Percentiles rank a stretch among this genome's conserved stretches.
phyloP scores from a whole-genome alignment of 1,140 invertebrate species.

The Andrena cerasifolii region DNA sequence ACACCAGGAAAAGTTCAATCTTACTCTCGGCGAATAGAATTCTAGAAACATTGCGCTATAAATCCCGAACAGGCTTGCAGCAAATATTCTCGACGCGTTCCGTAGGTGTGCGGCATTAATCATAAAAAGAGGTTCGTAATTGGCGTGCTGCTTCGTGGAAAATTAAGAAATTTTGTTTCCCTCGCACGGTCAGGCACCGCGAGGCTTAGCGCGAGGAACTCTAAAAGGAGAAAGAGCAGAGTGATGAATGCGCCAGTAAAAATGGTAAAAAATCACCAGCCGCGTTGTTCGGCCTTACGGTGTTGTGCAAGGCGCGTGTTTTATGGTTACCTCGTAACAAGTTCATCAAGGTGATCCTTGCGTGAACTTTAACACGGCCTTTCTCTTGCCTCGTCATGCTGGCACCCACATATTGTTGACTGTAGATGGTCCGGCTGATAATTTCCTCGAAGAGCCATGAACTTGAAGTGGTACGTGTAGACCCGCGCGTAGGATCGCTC shows the following conservation, averaged over 20 bases:
- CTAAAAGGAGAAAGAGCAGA: not conserved
- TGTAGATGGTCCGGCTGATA: constrained; percentile 50
- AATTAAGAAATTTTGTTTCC: not conserved
- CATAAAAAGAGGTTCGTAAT: not conserved
- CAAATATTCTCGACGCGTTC: too few relatives aligned
- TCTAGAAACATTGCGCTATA: too few relatives aligned
- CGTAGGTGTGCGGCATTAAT: too few relatives aligned
- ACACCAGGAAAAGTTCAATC: too few relatives aligned
- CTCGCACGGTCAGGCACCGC: not conserved
- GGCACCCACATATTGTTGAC: constrained; percentile 62
- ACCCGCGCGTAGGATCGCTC: constrained; percentile 6
- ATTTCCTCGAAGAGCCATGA: constrained; percentile 53
- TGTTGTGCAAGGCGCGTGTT: constrained; percentile 4
- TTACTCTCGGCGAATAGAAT: too few relatives aligned
- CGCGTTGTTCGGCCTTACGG: not conserved
- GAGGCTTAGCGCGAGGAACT: not conserved
- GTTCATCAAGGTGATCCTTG: constrained; percentile 37
- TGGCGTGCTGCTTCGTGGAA: not conserved
- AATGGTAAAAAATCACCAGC: constrained; percentile 17
- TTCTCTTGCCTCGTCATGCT: constrained; percentile 45
- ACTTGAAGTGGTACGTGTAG: constrained; percentile 49
- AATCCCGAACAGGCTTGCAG: too few relatives aligned
- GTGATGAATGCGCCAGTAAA: not conserved
- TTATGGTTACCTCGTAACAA: constrained; percentile 34
- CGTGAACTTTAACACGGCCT: constrained; percentile 45